Evolutionary conservation across 2,113 vertebrate species (phyloP).

Genomic region (Gavia stellata): DNA sequence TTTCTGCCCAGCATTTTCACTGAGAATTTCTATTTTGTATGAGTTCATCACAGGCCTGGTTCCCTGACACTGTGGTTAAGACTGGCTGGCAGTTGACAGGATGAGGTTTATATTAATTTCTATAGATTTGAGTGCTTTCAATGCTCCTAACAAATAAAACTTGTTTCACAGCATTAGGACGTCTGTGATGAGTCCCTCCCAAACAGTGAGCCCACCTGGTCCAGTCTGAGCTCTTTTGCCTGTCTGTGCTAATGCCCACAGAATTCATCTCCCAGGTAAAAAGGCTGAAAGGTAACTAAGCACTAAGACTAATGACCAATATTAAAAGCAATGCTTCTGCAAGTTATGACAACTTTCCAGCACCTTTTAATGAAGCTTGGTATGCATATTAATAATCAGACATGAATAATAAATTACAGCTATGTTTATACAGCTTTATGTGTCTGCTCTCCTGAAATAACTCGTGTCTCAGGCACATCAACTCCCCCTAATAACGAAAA

Average conservation of each 20-base stretch:
- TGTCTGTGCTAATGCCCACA: too few species aligned
- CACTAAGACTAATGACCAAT: background rate
- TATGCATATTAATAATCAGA: background rate
- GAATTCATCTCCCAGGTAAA: background rate
- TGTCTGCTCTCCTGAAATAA: background rate
- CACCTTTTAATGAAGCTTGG: background rate
- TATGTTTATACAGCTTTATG: background rate
- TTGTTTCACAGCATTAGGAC: background rate
- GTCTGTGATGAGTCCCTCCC: background rate
- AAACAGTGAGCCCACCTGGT: background rate
- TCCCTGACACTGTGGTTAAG: background rate
- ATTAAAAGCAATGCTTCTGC: background rate
- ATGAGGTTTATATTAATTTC: background rate
- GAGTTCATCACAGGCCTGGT: background rate
- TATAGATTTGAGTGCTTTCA: background rate
- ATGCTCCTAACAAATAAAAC: background rate
- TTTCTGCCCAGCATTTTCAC: background rate
- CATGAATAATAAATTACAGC: background rate
- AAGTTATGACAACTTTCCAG: background rate
- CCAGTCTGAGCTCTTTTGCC: background rate
- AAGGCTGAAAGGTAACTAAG: background rate
- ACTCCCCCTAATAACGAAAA: rapidly evolving
- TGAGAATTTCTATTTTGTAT: background rate
- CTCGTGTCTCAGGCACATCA: too few species aligned
- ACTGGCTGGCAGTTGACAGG: background rate